These are phyloP conservation scores for Girardinichthys multiradiatus DNA, from an alignment of 2,113 vertebrate genomes.

Conservation along the genomic window DNA sequence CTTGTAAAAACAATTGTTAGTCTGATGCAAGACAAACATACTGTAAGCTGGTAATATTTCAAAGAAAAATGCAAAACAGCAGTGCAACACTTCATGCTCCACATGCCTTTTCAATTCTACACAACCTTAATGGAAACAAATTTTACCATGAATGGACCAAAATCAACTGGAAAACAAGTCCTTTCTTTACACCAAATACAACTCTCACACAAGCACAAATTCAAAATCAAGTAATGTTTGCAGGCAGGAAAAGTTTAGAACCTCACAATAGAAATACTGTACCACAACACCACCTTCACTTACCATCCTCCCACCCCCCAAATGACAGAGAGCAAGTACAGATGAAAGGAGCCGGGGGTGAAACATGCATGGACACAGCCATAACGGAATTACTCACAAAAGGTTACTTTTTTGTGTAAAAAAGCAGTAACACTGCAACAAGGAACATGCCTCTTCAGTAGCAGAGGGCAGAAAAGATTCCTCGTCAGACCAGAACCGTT, in stretches of 20 bases:
- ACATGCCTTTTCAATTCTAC: neutral
- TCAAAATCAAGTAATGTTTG: conserved; percentile 24
- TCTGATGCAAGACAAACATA: conserved; percentile 66
- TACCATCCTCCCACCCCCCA: neutral
- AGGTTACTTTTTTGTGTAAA: conserved; percentile 1
- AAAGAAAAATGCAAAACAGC: conserved; percentile 50
- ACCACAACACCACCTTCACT: conserved; percentile 44
- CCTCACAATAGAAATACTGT: conserved; percentile 27
- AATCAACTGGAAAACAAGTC: conserved; percentile 12
- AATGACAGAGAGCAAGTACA: conserved; percentile 22
- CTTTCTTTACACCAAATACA: conserved; percentile 15
- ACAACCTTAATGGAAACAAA: neutral
- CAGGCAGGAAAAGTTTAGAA: conserved; percentile 38
- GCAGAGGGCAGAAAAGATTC: conserved; percentile 69
- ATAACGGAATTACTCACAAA: conserved; percentile 32
- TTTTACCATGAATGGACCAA: conserved; percentile 9
- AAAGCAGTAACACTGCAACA: neutral
- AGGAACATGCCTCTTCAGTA: conserved; percentile 9
- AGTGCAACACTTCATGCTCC: conserved; percentile 37
- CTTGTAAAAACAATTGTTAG: conserved; percentile 73
- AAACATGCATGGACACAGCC: conserved; percentile 38
- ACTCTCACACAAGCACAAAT: no score
- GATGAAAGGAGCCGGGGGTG: conserved; percentile 22
- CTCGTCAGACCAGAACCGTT: conserved; percentile 79
- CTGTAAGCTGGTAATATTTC: conserved; percentile 27